Conservation (phyloP, 2,113 vertebrate species). For the Pogonocichla stellata region DNA sequence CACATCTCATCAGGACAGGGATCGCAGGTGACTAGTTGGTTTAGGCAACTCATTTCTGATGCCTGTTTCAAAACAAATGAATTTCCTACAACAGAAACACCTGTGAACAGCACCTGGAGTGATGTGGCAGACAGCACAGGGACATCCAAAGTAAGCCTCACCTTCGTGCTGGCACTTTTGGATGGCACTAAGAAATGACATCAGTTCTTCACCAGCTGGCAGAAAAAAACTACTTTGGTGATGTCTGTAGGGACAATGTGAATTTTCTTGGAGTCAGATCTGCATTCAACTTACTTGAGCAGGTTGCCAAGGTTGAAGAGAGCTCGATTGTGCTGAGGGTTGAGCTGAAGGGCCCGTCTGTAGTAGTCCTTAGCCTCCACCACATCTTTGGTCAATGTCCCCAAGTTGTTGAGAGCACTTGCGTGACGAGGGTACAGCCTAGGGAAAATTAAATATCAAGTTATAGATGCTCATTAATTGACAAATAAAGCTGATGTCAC, state of each 20-base stretch:
- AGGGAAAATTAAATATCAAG: not conserved
- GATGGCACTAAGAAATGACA: not conserved
- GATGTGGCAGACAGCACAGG: not conserved
- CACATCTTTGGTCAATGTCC: constrained; percentile 84
- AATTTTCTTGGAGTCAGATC: not conserved
- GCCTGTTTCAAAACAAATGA: not conserved
- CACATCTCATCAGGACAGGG: not conserved
- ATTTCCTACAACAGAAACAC: not conserved
- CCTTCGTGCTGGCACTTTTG: accelerated
- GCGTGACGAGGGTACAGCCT: constrained; percentile 93
- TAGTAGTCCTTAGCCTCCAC: constrained; percentile 89
- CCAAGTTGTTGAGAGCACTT: constrained; percentile 96
- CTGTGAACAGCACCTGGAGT: not conserved
- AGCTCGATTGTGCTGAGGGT: constrained; percentile 91
- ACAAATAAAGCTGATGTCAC: not conserved
- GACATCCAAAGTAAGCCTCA: not conserved
- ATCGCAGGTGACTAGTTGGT: not conserved
- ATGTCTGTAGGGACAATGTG: not conserved
- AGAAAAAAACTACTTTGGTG: not conserved
- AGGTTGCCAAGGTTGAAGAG: constrained; percentile 98
- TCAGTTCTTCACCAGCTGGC: not conserved
- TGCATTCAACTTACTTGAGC: constrained; percentile 82
- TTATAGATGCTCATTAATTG: not conserved
- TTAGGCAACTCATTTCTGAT: not conserved
- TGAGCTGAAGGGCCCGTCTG: constrained; percentile 86